These are phyloP conservation scores for Crepidodera aurea DNA, from an alignment of 2,888 invertebrate species.

Conservation along the genomic window DNA sequence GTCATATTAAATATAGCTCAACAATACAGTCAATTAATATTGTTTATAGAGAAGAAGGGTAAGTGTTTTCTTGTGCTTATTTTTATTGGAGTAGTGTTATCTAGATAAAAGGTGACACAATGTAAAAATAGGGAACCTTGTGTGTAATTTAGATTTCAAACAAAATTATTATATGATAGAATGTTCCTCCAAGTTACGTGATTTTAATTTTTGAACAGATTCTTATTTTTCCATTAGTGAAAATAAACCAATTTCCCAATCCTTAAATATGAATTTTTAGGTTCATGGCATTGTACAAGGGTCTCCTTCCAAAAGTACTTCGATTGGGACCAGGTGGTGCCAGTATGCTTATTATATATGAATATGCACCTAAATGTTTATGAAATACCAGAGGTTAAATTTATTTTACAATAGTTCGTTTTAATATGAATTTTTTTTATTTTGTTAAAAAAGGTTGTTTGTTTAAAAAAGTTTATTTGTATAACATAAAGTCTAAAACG, in stretches of 20 bases:
- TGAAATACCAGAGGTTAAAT: background rate
- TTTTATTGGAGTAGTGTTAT: background rate
- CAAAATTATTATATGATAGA: no score
- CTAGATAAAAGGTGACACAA: no score
- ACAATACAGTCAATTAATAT: constrained; percentile 76
- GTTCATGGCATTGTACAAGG: constrained; percentile 89
- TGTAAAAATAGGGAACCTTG: no score
- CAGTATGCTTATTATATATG: constrained; percentile 93
- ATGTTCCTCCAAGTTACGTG: no score
- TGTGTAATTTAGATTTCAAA: no score
- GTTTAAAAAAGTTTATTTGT: constrained; percentile 11
- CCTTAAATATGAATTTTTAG: no score
- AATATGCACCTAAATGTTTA: constrained; percentile 76
- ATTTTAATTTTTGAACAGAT: no score
- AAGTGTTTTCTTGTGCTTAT: constrained; percentile 55
- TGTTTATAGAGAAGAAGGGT: constrained; percentile 91
- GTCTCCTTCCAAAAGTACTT: constrained; percentile 88
- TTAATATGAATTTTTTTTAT: constrained; percentile 5
- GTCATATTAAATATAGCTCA: constrained; percentile 78
- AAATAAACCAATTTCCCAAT: no score
- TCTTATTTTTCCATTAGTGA: no score
- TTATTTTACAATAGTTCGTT: background rate
- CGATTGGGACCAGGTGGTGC: constrained; percentile 94
- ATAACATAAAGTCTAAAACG: constrained; percentile 22
- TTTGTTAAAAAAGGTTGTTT: background rate